phyloP scores from a whole-genome alignment of 2,113 vertebrate species.

The Cnemophilus loriae region DNA sequence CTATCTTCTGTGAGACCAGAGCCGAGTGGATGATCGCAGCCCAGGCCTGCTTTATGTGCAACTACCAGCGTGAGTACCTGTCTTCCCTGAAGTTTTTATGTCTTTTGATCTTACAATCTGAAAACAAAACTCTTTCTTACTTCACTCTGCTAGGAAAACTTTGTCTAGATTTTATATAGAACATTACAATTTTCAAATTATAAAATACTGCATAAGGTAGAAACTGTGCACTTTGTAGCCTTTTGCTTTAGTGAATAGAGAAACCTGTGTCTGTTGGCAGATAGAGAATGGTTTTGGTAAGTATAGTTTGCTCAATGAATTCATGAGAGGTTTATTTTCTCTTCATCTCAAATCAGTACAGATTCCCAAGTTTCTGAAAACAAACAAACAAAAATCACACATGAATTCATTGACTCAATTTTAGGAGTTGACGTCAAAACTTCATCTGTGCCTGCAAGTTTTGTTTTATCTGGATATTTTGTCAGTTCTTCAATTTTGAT shows the following conservation, averaged over 20 bases:
- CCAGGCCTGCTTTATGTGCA: constrained; percentile 92
- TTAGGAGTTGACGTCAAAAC: background rate
- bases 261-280: background rate
- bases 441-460: background rate
- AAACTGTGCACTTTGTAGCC: background rate
- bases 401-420: background rate
- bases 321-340: background rate
- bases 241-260: background rate
- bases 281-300: background rate
- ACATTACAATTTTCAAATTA: background rate
- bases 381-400: background rate
- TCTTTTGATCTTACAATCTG: background rate
- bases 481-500: background rate
- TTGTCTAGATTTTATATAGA: background rate
- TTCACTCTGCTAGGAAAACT: background rate
- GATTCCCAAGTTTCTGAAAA: background rate
- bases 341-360: background rate
- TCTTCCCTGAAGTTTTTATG: background rate
- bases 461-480: background rate
- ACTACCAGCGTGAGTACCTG: constrained; percentile 84
- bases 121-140: background rate
- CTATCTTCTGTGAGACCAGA: constrained; percentile 94
- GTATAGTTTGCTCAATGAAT: background rate
- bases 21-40: constrained; percentile 92
- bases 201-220: background rate